A percentile compares a stretch with the other conserved stretches of the same genome.
Conservation (phyloP, 2,888 invertebrate genomes). For the Reticulitermes lucifugus region DNA sequence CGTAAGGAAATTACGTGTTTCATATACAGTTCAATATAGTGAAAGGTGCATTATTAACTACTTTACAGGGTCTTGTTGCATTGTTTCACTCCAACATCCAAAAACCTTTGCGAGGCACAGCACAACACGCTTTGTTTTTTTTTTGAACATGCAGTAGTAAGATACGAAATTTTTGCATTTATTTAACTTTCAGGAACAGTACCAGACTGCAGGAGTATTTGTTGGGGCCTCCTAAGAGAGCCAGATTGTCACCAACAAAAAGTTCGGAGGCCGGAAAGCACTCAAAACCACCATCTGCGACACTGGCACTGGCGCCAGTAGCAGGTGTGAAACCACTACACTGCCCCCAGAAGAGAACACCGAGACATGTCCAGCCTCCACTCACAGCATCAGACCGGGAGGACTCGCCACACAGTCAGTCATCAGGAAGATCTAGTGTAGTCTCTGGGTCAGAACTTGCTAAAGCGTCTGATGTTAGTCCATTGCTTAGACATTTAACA, state of each 20-base stretch:
- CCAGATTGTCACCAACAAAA: not conserved
- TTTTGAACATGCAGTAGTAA: not conserved
- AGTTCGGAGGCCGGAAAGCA: not conserved
- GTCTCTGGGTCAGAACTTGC: not conserved
- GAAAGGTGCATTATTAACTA: too few species aligned
- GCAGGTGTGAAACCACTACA: too few species aligned
- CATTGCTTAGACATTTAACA: slow-evolving; percentile 4
- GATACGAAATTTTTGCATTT: not conserved
- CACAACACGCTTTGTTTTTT: not conserved
- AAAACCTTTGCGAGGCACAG: not conserved
- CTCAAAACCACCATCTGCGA: too few species aligned
- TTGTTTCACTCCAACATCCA: not conserved
- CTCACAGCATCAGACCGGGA: not conserved
- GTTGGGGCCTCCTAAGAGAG: not conserved
- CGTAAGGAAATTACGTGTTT: too few species aligned
- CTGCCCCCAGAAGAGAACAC: not conserved
- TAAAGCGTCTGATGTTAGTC: not conserved
- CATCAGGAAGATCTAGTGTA: not conserved
- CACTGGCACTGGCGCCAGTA: too few species aligned
- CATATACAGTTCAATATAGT: too few species aligned
- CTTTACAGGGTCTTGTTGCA: too few species aligned
- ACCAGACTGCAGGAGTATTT: not conserved
- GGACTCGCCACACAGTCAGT: not conserved
- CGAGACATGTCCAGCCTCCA: not conserved
- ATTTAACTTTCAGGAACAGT: not conserved